Conservation (phyloP, 2,797 vertebrate species). For the Coccyzus lansbergi region DNA sequence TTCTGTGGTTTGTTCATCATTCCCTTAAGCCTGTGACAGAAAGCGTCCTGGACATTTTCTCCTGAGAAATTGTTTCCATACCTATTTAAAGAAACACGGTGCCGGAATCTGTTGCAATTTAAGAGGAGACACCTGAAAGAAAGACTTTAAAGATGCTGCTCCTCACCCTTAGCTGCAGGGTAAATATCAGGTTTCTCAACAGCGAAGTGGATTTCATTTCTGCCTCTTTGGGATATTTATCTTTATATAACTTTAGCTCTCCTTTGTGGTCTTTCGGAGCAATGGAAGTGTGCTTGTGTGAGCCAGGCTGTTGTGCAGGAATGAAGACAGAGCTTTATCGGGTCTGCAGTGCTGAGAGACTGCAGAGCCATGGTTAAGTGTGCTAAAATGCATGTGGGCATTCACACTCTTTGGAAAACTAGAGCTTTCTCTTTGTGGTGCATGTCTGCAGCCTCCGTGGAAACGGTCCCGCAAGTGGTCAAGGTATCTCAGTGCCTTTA, state of each 20-base stretch:
- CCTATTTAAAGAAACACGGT: background rate
- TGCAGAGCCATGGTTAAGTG: background rate
- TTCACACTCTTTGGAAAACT: background rate
- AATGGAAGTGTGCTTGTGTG: rapidly evolving
- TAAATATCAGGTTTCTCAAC: slow-evolving; percentile 11
- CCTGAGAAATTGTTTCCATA: slow-evolving; percentile 32
- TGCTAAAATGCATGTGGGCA: rapidly evolving
- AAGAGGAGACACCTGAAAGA: slow-evolving; percentile 21
- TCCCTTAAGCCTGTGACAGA: background rate
- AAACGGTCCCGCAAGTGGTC: background rate
- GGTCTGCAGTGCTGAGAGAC: background rate
- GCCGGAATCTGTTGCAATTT: slow-evolving; percentile 14
- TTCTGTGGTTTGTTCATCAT: background rate
- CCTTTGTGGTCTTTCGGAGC: background rate
- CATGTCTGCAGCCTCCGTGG: background rate
- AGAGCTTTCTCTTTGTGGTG: background rate
- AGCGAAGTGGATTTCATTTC: background rate
- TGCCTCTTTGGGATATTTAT: background rate
- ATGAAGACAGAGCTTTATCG: background rate
- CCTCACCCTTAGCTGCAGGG: background rate
- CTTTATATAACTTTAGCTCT: background rate
- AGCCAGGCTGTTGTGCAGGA: background rate
- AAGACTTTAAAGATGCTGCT: slow-evolving; percentile 1
- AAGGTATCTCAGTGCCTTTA: background rate
- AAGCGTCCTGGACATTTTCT: background rate